Evolutionary conservation across 2,797 vertebrate species (phyloP), one percentile per base, ranked within the genome.

Genomic region (Kryptolebias ocellatus): DNA sequence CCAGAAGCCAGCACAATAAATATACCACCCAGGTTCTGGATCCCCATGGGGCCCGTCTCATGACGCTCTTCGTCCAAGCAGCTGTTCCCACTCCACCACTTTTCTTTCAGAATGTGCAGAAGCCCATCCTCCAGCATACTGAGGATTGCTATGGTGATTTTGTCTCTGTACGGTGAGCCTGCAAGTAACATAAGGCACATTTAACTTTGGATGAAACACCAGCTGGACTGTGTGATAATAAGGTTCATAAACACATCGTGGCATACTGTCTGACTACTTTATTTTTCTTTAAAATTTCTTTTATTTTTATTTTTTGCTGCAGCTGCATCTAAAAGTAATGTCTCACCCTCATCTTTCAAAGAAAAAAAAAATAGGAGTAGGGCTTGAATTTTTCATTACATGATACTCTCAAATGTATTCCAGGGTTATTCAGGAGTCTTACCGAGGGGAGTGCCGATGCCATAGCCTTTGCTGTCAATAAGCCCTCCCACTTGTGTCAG

Each of bases 151-250:
- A 99, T 98, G 90, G 95, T 97, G 89, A 99, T 95, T 94, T 97
- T 99, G 94, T 99, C 98, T 80, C 98, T 92, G 92, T 98, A 99
- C 0, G 98, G 98, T 2, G 98, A 99, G 64, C 97, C 98, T 98
- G 93, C 55, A 59, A 88, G 74, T 70, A 78, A 84, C 79, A 88
- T 49, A 80, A 80, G 77, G 84, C 60, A 46, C 46, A 75, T 83
- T 88, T 91, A 81, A 89, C 42, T 87, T 78, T 74, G 80, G 68
- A 70, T 76, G 70, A 74, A 79, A 72, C 17, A 37, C 75, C 87
- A 89, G 88, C 83, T 88, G 87, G 83, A 85, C 83, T 79, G 37
- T 63, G 78, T 70, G 75, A 86, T 91, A 87, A 86, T 85, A 82
- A 86, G 85, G 76, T 80, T 80, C 82, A 79, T 83, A 85, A 87